Conservation (phyloP, 2,888 invertebrate genomes). For the Podabrus alpinus region DNA sequence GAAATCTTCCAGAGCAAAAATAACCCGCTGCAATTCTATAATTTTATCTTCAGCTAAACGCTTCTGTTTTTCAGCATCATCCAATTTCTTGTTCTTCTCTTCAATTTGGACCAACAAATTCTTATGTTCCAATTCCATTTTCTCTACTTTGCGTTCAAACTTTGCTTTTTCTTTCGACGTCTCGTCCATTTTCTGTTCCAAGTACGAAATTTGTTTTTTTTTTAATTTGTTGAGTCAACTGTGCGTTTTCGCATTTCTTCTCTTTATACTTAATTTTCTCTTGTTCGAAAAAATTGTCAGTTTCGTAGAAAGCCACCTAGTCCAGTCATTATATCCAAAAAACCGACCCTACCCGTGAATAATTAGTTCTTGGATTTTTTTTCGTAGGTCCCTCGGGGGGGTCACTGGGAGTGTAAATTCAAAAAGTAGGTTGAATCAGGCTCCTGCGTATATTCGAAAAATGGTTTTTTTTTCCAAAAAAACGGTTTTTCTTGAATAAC, state of each 20-base stretch:
- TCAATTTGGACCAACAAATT: slow-evolving; percentile 8
- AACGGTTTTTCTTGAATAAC: no score
- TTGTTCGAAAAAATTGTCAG: slow-evolving; percentile 25
- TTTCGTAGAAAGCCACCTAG: slow-evolving; percentile 27
- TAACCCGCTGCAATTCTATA: slow-evolving; percentile 21
- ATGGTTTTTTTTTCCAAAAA: no score
- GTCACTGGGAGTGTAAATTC: no score
- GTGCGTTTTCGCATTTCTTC: slow-evolving; percentile 1
- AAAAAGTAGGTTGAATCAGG: no score
- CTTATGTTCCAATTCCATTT: slow-evolving; percentile 26
- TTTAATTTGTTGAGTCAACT: slow-evolving; percentile 4
- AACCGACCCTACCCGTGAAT: no score
- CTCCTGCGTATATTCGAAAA: no score
- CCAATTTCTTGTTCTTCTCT: slow-evolving; percentile 26
- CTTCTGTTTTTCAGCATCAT: slow-evolving; percentile 46
- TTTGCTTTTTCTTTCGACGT: slow-evolving; percentile 23
- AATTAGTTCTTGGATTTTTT: no score
- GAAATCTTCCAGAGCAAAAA: slow-evolving; percentile 38
- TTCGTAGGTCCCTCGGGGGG: no score
- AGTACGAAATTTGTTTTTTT: no score
- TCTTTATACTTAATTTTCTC: slow-evolving; percentile 25
- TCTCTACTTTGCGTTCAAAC: slow-evolving; percentile 45
- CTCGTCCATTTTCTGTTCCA: slow-evolving; percentile 2
- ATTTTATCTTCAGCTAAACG: slow-evolving; percentile 35
- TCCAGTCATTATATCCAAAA: no score